Base-by-base conservation (phyloP, 2,113 vertebrate species). In the Lethenteron reissneri region DNA sequence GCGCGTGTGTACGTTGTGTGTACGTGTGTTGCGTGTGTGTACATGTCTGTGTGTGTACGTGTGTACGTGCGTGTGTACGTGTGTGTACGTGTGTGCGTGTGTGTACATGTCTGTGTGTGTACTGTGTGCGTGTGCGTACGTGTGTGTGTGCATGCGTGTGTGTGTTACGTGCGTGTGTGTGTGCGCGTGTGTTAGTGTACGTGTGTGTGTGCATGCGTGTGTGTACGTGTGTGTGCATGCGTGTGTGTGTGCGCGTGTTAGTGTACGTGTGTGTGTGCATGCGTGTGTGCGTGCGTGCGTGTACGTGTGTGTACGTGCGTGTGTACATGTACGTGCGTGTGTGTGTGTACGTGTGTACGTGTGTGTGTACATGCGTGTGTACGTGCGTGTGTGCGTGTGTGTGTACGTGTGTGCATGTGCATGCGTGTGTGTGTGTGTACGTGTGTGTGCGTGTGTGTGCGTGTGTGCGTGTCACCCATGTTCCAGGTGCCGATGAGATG, bases 401-500 rank as follows among this genome's bases (percentile, higher is more conserved):
- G 17, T 64, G 17, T 17, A 1, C 3, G 60, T 64, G 17, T 2
- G 17, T 64, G 17, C 4, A 2, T 5, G 17, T 5, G 17, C 3
- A 2, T 64, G 4, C 17, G 4, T 64, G 17, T 64, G 4, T 64
- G 17, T 64, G 4, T 5, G 17, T 64, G 17, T 64, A 2, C 4
- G 25, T 4, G 25, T 41, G 17, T 64, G 17, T 4, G 17, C 17
- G 17, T 64, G 17, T 64, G 17, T 64, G 17, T 2, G n/a, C n/a
- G n/a, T n/a, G n/a, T n/a, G n/a, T n/a, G 9, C 21, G 15, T 10
- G 15, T 76, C 83, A 99, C 94, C 94, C 92, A 99, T 96, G 78
- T 99, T 99, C 91, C 91, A 99, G 72, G 92, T 95, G 73, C 94
- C 94, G 56, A 90, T 85, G 81, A 99, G 75, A 99, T 79, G 57